Base-by-base conservation (phyloP, 53 echinoderm and acorn worm genomes). In the Stichopus horrens region DNA sequence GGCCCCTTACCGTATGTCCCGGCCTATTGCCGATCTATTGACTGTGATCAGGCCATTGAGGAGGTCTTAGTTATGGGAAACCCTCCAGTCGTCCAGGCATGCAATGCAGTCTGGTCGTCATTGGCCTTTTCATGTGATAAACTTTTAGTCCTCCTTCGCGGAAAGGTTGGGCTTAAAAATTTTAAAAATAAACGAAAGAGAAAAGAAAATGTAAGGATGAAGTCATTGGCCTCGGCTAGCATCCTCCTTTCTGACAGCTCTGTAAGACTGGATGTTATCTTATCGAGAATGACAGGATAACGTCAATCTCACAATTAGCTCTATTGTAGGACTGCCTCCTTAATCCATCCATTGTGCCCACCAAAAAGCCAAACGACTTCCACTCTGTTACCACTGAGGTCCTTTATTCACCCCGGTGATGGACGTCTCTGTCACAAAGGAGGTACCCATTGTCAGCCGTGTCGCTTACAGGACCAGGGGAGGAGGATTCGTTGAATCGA, bases 231-330 rank as follows among this genome's bases (percentile, higher is more conserved):
- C 55, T 79, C 79, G 52, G 54, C 10, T 79, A n/a, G 51, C 16
- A 11, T 8, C 53, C 52, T 79, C 79, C 51, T 79, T 79, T 55
- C n/a, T 23, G 19, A 37, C 37, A 37, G 37, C 37, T 37, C 37
- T 37, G 37, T 37, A 37, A 37, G 37, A 37, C 37, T 37, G 37
- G 37, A 37, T 37, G 37, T 37, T 37, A 37, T 37, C 7, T 53
- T 53, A 79, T 54, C 54, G 7, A 79, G 79, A 19, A 9, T 79
- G n/a, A 13, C 55, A 79, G 55, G 79, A 54, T 9, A 53, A 79
- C 13, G 79, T 53, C 79, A 79, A 52, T 79, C 20, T 53, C 19
- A 79, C 79, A 79, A 79, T 79, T 79, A 79, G 79, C 79, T 79
- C 79, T 79, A 79, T 79, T 79, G 79, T 79, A 7, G 79, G n/a